A percentile compares a stretch with the other conserved stretches of the same genome.
These are phyloP conservation scores for Stigmatopora argus DNA, from an alignment of 2,113 vertebrate species.

Conservation along the genomic window DNA sequence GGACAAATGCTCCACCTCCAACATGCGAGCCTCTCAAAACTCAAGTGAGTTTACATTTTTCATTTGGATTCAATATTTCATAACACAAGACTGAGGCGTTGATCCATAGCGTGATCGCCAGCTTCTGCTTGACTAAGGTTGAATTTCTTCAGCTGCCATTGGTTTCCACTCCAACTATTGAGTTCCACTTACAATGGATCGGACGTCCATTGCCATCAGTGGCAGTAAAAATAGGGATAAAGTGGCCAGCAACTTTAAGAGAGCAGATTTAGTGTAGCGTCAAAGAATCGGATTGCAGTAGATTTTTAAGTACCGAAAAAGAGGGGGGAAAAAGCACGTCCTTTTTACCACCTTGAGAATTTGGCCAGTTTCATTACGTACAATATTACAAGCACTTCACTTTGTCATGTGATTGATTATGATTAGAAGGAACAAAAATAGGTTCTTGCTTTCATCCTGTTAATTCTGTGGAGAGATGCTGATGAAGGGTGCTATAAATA, in stretches of 20 bases:
- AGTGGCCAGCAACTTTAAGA: background rate
- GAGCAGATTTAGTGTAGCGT: slow-evolving; percentile 5
- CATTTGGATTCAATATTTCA: slow-evolving; percentile 25
- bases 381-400: slow-evolving; percentile 38
- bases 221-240: background rate
- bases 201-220: background rate
- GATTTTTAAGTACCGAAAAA: background rate
- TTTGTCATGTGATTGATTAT: slow-evolving; percentile 42
- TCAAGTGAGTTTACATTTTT: slow-evolving; percentile 22
- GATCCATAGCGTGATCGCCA: background rate
- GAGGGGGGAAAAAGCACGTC: background rate
- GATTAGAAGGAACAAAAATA: slow-evolving; percentile 34
- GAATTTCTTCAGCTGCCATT: too few relatives aligned
- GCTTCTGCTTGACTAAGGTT: background rate
- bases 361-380: slow-evolving; percentile 57
- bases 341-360: slow-evolving; percentile 19
- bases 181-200: too few relatives aligned
- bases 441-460: slow-evolving; percentile 16
- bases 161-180: too few relatives aligned
- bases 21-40: slow-evolving; percentile 29
- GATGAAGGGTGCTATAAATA: slow-evolving; percentile 47
- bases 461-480: slow-evolving; percentile 34
- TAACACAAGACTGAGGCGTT: slow-evolving; percentile 14
- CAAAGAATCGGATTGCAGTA: slow-evolving; percentile 9
- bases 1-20: slow-evolving; percentile 16